Base-by-base conservation (phyloP, 2,113 vertebrate genomes). In the Chaetodon trifascialis region DNA sequence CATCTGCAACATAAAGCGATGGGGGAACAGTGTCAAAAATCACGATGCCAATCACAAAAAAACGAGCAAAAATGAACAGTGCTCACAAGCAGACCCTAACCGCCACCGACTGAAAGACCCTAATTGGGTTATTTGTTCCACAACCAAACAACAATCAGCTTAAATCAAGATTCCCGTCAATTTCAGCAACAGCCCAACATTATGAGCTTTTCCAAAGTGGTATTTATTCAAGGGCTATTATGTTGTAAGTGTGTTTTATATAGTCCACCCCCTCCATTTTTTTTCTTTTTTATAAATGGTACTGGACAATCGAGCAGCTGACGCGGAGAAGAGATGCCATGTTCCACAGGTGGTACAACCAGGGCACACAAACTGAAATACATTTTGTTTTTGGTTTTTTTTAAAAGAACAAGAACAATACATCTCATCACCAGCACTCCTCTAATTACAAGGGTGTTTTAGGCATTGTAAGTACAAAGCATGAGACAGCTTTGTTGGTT, bases 201-300 rank as follows among this genome's bases (percentile, higher is more conserved):
- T 16, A 15, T 51, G 34, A 69, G 34, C 72, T 74, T 69, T 2
- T 51, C 16, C 51, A 72, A 66, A 38, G 11, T 46, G 15, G 30
- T 54, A 72, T 59, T 65, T 34, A 54, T 23, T 60, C 36, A 15
- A 74, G 55, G 2, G 25, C 55, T 66, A 16, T 66, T 60, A 11
- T 66, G 44, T 51, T 71, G 25, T 55, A 19, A 44, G 3, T 9
- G 34, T 44, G 5, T 62, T 5, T 54, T 47, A 36, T 60, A 25
- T 1, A n/a, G 15, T 55, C 16, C 21, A 49, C 7, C 25, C 7
- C 25, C 25, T 17, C 15, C 11, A 14, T 6, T 67, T 30, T 30
- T 30, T 30, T 30, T 30, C 30, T 30, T 30, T 30, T 21, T 36
- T 58, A 36, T 21, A 1, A 46, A 36, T 38, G 7, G 8, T 12